These are phyloP conservation scores for Sebastolobus alascanus DNA, from an alignment of 2,797 vertebrate species.

Conservation along the genomic window DNA sequence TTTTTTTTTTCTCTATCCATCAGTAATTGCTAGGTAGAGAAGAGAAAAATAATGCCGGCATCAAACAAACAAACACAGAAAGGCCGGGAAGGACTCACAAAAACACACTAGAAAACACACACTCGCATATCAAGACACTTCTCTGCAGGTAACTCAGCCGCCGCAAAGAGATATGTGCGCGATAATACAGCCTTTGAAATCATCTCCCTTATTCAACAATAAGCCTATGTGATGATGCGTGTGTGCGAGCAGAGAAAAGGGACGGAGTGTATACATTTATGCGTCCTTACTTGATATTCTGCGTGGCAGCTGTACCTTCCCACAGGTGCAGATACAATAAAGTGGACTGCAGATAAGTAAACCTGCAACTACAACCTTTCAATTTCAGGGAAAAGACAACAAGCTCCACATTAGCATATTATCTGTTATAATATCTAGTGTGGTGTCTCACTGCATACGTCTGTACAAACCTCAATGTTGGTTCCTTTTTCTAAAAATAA, in stretches of 20 bases:
- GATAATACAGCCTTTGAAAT: conserved; percentile 43
- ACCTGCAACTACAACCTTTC: conserved; percentile 23
- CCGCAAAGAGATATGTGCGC: conserved; percentile 8
- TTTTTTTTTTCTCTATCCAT: conserved; percentile 7
- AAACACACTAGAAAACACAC: neutral
- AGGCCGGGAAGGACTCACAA: neutral
- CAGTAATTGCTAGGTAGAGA: conserved; percentile 52
- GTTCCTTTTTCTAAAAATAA: neutral
- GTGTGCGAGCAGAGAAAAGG: conserved; percentile 27
- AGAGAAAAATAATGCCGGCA: conserved; percentile 29
- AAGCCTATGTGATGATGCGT: conserved; percentile 25
- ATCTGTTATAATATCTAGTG: conserved; percentile 14
- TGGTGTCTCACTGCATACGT: neutral
- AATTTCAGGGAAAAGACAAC: conserved; percentile 19
- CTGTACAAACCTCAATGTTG: neutral
- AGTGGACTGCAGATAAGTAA: conserved; percentile 40
- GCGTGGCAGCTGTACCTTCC: conserved; percentile 35
- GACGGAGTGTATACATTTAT: conserved; percentile 31
- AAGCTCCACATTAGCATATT: conserved; percentile 28
- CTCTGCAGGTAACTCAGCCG: conserved; percentile 29
- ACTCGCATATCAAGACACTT: conserved; percentile 2
- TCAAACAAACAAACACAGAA: conserved; percentile 37
- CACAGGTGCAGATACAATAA: conserved; percentile 29
- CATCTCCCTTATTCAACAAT: conserved; percentile 31
- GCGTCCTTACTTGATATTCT: conserved; percentile 55